Conservation (phyloP, 2,888 invertebrate genomes). For the Machimus atricapillus region DNA sequence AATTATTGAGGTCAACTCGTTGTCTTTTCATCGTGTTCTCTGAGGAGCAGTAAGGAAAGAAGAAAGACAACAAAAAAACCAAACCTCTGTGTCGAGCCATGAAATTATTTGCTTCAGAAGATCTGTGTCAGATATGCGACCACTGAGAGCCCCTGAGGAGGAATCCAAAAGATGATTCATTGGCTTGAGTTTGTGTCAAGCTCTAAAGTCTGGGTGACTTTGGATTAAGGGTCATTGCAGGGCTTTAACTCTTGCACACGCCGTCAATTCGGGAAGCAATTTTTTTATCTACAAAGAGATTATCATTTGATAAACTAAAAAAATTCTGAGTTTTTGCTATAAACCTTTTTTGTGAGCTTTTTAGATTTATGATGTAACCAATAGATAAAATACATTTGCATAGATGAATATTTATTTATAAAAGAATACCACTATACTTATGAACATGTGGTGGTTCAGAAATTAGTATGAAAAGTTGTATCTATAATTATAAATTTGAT, state of each 20-base stretch:
- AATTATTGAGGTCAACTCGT: background rate
- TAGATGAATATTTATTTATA: background rate
- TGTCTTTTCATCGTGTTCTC: background rate
- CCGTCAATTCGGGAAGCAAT: background rate
- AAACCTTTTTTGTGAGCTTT: background rate
- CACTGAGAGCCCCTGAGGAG: background rate
- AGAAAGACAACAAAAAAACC: background rate
- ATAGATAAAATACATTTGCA: background rate
- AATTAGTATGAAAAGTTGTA: background rate
- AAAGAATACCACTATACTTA: background rate
- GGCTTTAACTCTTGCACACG: background rate
- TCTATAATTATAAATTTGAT: background rate
- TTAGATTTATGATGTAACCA: background rate
- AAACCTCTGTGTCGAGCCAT: background rate
- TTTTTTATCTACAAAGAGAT: background rate
- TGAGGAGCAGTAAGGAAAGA: background rate
- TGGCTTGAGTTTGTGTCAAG: background rate
- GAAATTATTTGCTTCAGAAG: background rate
- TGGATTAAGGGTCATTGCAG: background rate
- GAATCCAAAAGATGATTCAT: background rate
- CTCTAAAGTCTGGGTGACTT: background rate
- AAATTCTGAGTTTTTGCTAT: background rate
- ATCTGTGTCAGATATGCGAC: background rate
- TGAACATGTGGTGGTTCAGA: background rate
- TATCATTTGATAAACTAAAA: background rate